Evolutionary conservation across 1,140 invertebrate species (phyloP), one percentile per base, ranked within the genome.

Genomic region (Colletes latitarsis): DNA sequence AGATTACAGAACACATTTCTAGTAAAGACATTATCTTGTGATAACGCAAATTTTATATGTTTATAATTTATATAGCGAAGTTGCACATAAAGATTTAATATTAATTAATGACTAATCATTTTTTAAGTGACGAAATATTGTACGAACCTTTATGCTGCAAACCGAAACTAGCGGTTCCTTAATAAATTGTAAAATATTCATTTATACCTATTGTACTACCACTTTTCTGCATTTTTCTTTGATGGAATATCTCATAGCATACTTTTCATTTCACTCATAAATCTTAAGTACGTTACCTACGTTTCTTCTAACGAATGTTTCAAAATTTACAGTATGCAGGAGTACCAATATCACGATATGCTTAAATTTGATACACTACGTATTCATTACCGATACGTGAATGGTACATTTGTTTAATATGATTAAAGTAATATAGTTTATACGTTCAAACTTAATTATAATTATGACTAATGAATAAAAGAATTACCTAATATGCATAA

Each of bases 21-120:
- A 74, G 55, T 63, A 76, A 70, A 70, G 30, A 81, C 58, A 68
- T 60, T 77, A 77, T 70, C 75, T 84, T 84, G 82, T 84, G 79
- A 84, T 81, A 84, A 49, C 41, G 64, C 74, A 78, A 58, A 81
- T 84, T 84, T 84, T 81, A 77, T 81, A 84, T 84, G 53, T 84
- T 71, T 84, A 81, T 72, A 72, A 81, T 84, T 84, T 81, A 73
- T 79, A 81, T 66, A 73, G 55, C 53, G 49, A 76, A 43, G 39
- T 43, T 71, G 21, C 39, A 58, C 49, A 43, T 10, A 12, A 71
- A 41, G 10, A 58, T 58, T 17, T n/a, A 57, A 70, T 39, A 67
- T 70, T n/a, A 9, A 14, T 70, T 55, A 55, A 70, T 58, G 21
- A 57, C 4, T 10, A 71, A 57, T 58, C 19, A 19, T 57, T 46